A percentile compares a stretch with the other conserved stretches of the same genome.
Evolutionary conservation across 1,140 invertebrate genomes (phyloP).

Genomic region (Bombus vancouverensis): DNA sequence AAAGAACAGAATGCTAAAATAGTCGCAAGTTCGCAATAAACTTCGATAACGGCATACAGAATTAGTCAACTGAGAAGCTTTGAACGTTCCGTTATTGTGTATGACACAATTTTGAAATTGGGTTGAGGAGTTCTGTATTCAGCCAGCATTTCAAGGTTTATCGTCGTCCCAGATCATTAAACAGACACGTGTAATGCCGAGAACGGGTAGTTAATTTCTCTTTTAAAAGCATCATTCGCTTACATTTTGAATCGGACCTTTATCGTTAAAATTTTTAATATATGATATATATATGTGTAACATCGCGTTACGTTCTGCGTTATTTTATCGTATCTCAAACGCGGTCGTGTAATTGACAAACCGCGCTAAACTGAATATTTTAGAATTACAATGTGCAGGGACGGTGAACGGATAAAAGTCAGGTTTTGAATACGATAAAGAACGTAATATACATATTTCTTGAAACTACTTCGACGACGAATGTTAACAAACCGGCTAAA

Average conservation of each 20-base stretch:
- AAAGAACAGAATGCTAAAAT: background rate
- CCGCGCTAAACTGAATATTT: background rate
- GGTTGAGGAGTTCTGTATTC: constrained; percentile 13
- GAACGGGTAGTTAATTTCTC: constrained; percentile 5
- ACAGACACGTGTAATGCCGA: background rate
- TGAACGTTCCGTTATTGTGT: constrained; percentile 5
- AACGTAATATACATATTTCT: too few relatives aligned
- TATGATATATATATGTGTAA: too few relatives aligned
- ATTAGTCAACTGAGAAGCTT: constrained; percentile 7
- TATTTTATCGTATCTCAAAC: background rate
- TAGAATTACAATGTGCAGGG: background rate
- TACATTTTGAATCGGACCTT: background rate
- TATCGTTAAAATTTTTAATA: background rate
- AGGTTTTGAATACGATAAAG: too few relatives aligned
- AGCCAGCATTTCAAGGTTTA: constrained; percentile 18
- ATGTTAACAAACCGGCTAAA: too few relatives aligned
- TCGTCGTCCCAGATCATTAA: constrained; percentile 21
- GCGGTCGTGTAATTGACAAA: background rate
- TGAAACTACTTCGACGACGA: too few relatives aligned
- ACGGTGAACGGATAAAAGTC: too few relatives aligned
- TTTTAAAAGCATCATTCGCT: background rate
- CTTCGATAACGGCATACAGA: background rate
- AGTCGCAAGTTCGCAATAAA: background rate
- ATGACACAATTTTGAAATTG: constrained; percentile 27
- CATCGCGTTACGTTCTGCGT: too few relatives aligned